Evolutionary conservation across 2,797 vertebrate genomes (phyloP), one percentile per base, ranked within the genome.

Genomic region (Sphenodon punctatus): DNA sequence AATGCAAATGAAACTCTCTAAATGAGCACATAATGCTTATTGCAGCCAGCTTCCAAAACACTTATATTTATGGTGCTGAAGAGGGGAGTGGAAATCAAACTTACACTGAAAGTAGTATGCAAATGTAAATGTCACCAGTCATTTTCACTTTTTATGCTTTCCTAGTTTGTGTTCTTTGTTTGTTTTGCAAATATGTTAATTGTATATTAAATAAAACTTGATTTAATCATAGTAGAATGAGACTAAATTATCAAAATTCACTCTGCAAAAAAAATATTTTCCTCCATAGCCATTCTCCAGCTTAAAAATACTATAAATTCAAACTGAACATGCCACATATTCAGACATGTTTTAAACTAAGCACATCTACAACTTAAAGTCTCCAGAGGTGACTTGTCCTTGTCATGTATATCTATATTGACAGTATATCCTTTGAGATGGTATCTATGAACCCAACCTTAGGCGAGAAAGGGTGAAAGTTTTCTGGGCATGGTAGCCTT

Each of bases 1-100:
- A 85, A 92, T 92, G 89, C 82, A 92, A 92, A 92, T 91, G 78
- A 74, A 85, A 82, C 34, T 79, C 36, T 69, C 82, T 77, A 88
- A 90, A 90, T 77, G 84, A 92, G 67, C 4, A 2, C 67, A 78
- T 85, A 87, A 82, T 82, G 43, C 75, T 82, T 83, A 72, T 80
- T 76, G 51, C 56, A 64, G 25, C 83, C 77, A 79, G 55, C 53
- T 76, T 89, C 78, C 78, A 75, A 89, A 91, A 77, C 67, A 71
- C 68, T 61, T 53, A 38, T 68, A 79, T 92, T 92, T 92, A 51
- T 67, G 80, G 73, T 72, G 67, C 63, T 78, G 76, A 88, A 34
- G 51, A 82, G 77, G 39, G 43, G 13, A 55, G 84, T 81, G 46
- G 89, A 79, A 78, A 78, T 59, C 30, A 67, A 63, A 42, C 74